Evolutionary conservation across 2,113 vertebrate genomes (phyloP), one percentile per base, ranked within the genome.

Genomic region (Solea solea): DNA sequence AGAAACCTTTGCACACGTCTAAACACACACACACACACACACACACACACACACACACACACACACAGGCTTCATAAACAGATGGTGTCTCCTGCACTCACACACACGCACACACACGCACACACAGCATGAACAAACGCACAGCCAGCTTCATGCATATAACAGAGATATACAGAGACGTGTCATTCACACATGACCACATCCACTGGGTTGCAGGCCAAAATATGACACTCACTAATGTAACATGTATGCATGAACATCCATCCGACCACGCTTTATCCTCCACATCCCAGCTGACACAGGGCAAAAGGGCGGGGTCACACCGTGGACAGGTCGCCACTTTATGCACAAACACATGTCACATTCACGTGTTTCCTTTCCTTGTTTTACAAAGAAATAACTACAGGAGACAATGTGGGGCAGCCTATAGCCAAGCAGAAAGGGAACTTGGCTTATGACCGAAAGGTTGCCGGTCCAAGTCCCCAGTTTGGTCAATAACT

Each of bases 1-100:
- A 72, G 65, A 80, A 63, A 86, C 82, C 81, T 86, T 87, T 84
- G 75, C 74, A 86, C 83, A 81, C 8, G 57, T 72, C 69, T 81
- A 76, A 80, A 77, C 58, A 86, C 83, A 85, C 77, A 78, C 39
- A 59, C 54, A 62, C 78, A 59, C 83, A 85, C 77, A 78, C 39
- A 59, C 54, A 62, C 78, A 59, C 42, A 10, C 9, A 81, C 75
- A 74, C 42, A 62, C 55, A 64, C 76, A 59, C 66, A 73, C 50
- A 49, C 64, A 85, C 77, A 78, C 39, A 59, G 54, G 57, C 42
- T 54, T 53, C 55, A 68, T 58, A 86, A 74, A 76, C 86, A 85
- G 72, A 85, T 80, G 73, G 82, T 74, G 56, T 64, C 59, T 54
- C 78, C 45, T 40, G 15, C 54, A 62, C 78, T 59, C 69, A 64